Evolutionary conservation across 2,888 invertebrate species (phyloP).

Genomic region (Aethes cnicana): DNA sequence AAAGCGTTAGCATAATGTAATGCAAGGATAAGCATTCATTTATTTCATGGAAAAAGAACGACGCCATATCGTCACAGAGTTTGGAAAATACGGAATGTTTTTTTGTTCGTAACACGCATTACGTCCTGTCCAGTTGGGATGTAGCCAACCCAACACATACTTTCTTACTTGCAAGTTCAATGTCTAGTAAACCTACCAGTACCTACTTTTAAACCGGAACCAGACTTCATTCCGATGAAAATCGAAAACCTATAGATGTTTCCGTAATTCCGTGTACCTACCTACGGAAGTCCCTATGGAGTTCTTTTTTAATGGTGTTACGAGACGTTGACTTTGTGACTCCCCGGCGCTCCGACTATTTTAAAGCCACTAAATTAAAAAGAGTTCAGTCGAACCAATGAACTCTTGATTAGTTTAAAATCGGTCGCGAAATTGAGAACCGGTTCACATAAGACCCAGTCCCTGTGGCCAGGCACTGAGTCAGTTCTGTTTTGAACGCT

Average conservation of each 20-base stretch:
- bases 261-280: too few species aligned
- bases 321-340: too few species aligned
- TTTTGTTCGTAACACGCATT: constrained; percentile 24
- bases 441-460: constrained; percentile 12
- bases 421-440: constrained; percentile 18
- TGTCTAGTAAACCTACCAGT: constrained; percentile 15
- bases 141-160: constrained; percentile 24
- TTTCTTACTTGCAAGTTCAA: constrained; percentile 27
- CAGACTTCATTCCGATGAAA: too few species aligned
- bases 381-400: not conserved
- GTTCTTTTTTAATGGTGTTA: too few species aligned
- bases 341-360: too few species aligned
- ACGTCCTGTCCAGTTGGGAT: constrained; percentile 22
- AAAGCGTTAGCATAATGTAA: too few species aligned
- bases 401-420: constrained; percentile 10
- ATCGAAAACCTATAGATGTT: too few species aligned
- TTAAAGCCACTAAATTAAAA: not conserved
- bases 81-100: constrained; percentile 10
- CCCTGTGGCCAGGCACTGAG: constrained; percentile 41
- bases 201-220: too few species aligned
- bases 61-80: constrained; percentile 14
- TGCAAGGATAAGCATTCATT: too few species aligned
- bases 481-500: constrained; percentile 53
- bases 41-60: not conserved
- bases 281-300: too few species aligned